phyloP scores from a whole-genome alignment of 2,888 invertebrate genomes.

The Acanthoscelides obtectus region DNA sequence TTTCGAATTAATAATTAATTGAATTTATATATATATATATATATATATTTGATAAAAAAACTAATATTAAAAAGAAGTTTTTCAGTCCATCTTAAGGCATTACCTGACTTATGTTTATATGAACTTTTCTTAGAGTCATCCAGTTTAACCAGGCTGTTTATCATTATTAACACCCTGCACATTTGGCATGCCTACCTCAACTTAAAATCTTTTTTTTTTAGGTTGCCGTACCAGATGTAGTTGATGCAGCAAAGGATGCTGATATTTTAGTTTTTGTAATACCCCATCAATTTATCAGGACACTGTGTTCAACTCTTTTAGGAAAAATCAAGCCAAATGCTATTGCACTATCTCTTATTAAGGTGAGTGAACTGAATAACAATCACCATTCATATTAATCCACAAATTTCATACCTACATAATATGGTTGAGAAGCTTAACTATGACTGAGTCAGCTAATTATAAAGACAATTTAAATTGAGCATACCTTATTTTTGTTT shows the following conservation, averaged over 20 bases:
- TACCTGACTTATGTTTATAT: no score
- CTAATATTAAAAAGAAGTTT: no score
- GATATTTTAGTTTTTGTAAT: conserved; percentile 95
- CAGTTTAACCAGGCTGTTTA: no score
- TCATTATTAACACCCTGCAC: no score
- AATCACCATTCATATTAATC: neutral
- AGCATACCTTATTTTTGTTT: no score
- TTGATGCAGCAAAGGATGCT: conserved; percentile 85
- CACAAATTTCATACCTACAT: neutral
- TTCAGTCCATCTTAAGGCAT: no score
- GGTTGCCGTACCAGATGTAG: conserved; percentile 90
- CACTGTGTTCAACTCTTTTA: conserved; percentile 75
- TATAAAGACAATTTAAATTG: neutral
- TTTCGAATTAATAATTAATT: no score
- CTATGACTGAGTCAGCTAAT: neutral
- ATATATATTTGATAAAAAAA: no score
- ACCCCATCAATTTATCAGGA: conserved; percentile 94
- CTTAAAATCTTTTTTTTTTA: conserved; percentile 47
- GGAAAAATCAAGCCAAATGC: conserved; percentile 91
- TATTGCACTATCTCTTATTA: conserved; percentile 90
- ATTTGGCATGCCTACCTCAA: no score
- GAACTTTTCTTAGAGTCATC: no score
- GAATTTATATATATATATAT: no score
- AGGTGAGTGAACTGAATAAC: conserved; percentile 55
- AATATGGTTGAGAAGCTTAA: neutral